Evolutionary conservation across 2,797 vertebrate species (phyloP), one percentile per base, ranked within the genome.

Genomic region (Notoglanidium macrostoma): DNA sequence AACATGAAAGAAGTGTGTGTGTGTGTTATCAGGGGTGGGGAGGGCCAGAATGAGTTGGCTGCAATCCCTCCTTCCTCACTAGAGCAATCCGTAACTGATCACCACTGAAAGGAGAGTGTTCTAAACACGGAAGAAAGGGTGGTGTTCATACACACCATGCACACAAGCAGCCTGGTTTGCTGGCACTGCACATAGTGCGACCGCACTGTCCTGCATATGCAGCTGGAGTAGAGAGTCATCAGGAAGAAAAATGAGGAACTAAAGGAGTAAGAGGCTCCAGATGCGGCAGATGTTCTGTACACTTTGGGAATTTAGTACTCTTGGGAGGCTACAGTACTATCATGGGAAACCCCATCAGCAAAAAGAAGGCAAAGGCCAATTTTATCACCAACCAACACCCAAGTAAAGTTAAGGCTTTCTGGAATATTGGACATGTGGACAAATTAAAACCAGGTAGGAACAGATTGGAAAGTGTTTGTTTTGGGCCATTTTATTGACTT

Each of bases 281-380:
- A 93, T 93, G 93, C 89, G 44, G 83, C 70, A 76, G 87, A 85
- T 89, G 89, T 55, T 61, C 5, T 19, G 35, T 74, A 80, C 57
- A n/a, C 55, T 87, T 74, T 59, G n/a, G 35, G 85, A 82, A 61
- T 76, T 21, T 82, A 46, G 35, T 86, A 46, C 73, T 57, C 51
- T 54, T 92, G 91, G 91, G 92, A 91, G 83, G 74, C 89, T 35
- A 76, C 89, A 87, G 90, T 84, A 85, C 83, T 90, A 90, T 90
- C 90, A 96, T 96, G 96, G 96, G 95, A 83, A 96, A 95, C 93
- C 93, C 90, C 87, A 61, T 94, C 92, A 96, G 94, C 91, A 95
- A 94, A 89, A 95, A 92, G 93, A 95, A 93, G 91, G 90, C 89
- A 76, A 92, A 92, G 77, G 61, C 55, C 51, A 88, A 67, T 57